These are phyloP conservation scores for Frankliniella fusca DNA, from an alignment of 2,888 invertebrate species.

Conservation along the genomic window DNA sequence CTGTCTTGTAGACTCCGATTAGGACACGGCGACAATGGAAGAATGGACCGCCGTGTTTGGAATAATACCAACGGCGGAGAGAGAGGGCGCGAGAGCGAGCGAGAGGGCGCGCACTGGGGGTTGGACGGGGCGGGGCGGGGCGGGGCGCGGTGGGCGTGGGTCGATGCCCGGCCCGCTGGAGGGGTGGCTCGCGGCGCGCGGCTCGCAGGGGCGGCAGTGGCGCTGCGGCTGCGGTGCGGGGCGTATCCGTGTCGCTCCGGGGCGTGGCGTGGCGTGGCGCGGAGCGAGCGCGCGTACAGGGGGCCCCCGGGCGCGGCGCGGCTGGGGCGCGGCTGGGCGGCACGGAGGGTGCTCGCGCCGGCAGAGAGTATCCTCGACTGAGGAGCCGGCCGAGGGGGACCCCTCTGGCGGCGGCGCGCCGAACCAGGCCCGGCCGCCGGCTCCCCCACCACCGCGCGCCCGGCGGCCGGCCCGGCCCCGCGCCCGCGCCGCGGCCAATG, in stretches of 20 bases:
- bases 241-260: conserved; percentile 43
- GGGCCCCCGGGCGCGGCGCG: not conserved
- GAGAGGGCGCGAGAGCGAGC: too few relatives aligned
- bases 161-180: conserved; percentile 45
- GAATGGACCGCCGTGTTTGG: not conserved
- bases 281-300: not conserved
- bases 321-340: not conserved
- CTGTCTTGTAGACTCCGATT: not conserved
- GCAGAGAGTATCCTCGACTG: conserved; percentile 11
- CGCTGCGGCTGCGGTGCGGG: conserved; percentile 35
- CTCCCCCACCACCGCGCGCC: conserved; percentile 47
- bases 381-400: conserved; percentile 32
- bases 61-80: not conserved
- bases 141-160: not conserved
- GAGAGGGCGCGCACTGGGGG: not conserved
- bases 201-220: not conserved
- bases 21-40: not conserved
- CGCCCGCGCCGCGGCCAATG: conserved; percentile 50
- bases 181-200: conserved; percentile 39
- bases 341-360: conserved; percentile 22
- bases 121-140: not conserved
- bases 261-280: not conserved
- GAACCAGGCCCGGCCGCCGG: conserved; percentile 32
- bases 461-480: conserved; percentile 46
- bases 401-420: conserved; percentile 35